Percentiles rank a stretch among this genome's conserved stretches.
Evolutionary conservation across 2,888 invertebrate genomes (phyloP).

Genomic region (Phytoseiulus persimilis): DNA sequence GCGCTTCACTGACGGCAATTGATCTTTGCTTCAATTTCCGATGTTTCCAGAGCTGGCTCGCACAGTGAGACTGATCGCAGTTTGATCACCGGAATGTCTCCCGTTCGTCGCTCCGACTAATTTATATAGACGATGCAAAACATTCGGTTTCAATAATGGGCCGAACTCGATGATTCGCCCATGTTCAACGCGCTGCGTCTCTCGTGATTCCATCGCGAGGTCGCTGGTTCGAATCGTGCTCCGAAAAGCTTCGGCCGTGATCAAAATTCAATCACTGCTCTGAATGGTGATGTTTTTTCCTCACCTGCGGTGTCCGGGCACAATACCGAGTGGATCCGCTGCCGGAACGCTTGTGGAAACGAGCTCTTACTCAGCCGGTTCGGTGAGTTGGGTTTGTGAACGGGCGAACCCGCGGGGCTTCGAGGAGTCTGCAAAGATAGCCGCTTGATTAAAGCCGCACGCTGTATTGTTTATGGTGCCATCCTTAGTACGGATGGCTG

Average conservation of each 20-base stretch:
- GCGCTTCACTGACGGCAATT: not conserved
- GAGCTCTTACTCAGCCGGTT: slow-evolving; percentile 29
- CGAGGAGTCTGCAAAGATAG: slow-evolving; percentile 16
- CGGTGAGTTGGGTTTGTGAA: slow-evolving; percentile 18
- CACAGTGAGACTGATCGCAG: not conserved
- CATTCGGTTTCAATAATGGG: not conserved
- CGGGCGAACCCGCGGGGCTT: slow-evolving; percentile 29
- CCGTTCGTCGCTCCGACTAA: not conserved
- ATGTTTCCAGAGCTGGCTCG: not conserved
- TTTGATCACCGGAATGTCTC: not conserved
- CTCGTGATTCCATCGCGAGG: not conserved
- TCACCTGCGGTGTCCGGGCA: slow-evolving; percentile 34
- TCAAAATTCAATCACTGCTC: not conserved
- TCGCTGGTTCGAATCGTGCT: too few relatives aligned
- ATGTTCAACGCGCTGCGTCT: not conserved
- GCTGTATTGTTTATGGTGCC: not conserved
- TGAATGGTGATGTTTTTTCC: not conserved
- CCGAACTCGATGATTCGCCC: not conserved
- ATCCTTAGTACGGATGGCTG: not conserved
- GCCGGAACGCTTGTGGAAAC: slow-evolving; percentile 32
- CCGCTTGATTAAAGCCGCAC: not conserved
- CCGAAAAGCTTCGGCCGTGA: too few relatives aligned
- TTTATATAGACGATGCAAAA: not conserved
- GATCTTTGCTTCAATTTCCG: not conserved
- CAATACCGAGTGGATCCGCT: slow-evolving; percentile 26